These are phyloP conservation scores for Lophotis ruficrista DNA, from an alignment of 2,113 vertebrate species.

Conservation along the genomic window DNA sequence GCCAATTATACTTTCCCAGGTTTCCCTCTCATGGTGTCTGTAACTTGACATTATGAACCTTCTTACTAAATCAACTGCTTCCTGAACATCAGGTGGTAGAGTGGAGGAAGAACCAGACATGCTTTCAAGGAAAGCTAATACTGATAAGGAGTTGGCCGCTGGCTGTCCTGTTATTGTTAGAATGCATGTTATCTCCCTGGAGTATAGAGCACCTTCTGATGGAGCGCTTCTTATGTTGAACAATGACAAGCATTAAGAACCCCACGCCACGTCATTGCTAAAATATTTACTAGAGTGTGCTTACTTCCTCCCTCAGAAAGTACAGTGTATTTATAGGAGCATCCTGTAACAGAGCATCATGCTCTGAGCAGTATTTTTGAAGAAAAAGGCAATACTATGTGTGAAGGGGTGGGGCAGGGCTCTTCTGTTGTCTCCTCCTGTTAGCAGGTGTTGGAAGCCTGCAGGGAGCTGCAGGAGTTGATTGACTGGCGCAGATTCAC, in stretches of 20 bases:
- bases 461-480: not conserved
- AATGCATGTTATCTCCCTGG: not conserved
- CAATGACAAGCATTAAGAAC: constrained; percentile 22
- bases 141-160: not conserved
- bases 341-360: not conserved
- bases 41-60: constrained; percentile 35
- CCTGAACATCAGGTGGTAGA: not conserved
- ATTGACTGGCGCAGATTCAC: constrained; percentile 48
- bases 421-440: not conserved
- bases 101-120: constrained; percentile 2
- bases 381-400: not conserved
- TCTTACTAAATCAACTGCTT: constrained; percentile 43
- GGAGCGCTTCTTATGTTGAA: constrained; percentile 17
- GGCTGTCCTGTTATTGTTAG: constrained; percentile 38
- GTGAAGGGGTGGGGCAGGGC: not conserved
- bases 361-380: not conserved
- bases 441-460: constrained; percentile 32
- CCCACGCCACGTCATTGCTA: constrained; percentile 31
- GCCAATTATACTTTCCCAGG: not conserved
- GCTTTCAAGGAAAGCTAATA: constrained; percentile 46
- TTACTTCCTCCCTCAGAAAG: constrained; percentile 9
- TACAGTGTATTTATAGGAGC: constrained; percentile 11
- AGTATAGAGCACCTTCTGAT: constrained; percentile 26
- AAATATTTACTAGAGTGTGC: constrained; percentile 53
- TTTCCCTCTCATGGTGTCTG: constrained; percentile 26